Base-by-base conservation (phyloP, 2,113 vertebrate species). In the Apodemus sylvaticus region DNA sequence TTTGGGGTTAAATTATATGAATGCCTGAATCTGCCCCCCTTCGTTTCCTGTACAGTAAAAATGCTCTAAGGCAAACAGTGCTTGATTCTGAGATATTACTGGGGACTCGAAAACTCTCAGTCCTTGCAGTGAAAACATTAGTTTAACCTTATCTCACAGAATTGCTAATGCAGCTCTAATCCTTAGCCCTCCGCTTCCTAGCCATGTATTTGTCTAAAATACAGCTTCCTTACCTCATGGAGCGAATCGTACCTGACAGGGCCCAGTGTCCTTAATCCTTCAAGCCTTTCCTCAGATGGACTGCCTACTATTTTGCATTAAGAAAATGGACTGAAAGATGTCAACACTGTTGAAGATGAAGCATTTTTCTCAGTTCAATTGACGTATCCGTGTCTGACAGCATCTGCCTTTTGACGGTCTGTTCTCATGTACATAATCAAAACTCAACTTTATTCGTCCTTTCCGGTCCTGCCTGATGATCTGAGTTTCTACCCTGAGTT, bases 1-100 rank as follows among this genome's bases (percentile, higher is more conserved):
- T 87, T 96, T 93, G 70, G 14, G 42, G 74, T 96, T 93, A 96
- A 92, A 82, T 92, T 68, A 86, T 58, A 34, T 60, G 48, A 94
- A n/a, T 89, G 48, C 58, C 70, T 74, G 4, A 13, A 92, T 90
- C 73, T 71, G 62, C 14, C 76, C 68, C 11, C 62, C 22, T 74
- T 90, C 36, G 62, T 45, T 89, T 95, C 82, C 51, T 76, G 36
- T 64, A 66, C 11, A 90, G 39, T 74, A 89, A 93, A 83, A 89
- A 81, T 58, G 34, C 58, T 85, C 4, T 42, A 66, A 48, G 42
- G 31, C 20, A 48, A 60, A 31, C 64, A 79, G 31, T 11, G 11
- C 79, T 91, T 34, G 20, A 64, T 66, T 81, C 66, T 68, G 17
- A 93, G 6, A 83, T 64, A 88, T 94, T 58, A 51, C 86, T n/a